These are phyloP conservation scores for Leptopterna dolabrata DNA, from an alignment of 2,888 invertebrate species.

Conservation along the genomic window DNA sequence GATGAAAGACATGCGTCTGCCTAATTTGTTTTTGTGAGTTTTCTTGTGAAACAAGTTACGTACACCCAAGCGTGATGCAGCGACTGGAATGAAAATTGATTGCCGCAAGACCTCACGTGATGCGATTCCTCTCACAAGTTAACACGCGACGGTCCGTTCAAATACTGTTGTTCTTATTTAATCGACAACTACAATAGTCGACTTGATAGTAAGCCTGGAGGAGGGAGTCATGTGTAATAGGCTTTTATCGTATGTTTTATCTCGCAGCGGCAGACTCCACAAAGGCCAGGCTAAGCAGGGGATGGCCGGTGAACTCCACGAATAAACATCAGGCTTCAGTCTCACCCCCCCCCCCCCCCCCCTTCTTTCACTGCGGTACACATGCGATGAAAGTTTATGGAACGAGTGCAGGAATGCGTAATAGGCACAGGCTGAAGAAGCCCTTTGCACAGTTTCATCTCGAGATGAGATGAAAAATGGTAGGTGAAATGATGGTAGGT, in stretches of 20 bases:
- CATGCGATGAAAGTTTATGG: no score
- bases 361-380: no score
- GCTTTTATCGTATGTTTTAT: not conserved
- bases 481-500: no score
- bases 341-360: no score
- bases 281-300: not conserved
- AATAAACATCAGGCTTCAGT: not conserved
- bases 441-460: no score
- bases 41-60: no score
- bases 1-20: no score
- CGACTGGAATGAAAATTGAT: slow-evolving; percentile 24
- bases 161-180: not conserved
- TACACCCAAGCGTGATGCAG: not conserved
- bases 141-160: not conserved
- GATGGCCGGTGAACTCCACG: not conserved
- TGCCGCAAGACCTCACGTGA: not conserved
- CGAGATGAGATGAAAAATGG: no score
- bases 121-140: not conserved
- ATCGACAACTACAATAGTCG: not conserved
- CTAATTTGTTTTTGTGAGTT: no score
- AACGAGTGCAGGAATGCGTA: no score
- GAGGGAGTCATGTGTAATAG: not conserved
- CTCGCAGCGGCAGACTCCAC: not conserved
- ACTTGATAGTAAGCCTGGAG: not conserved
- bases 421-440: no score